Evolutionary conservation across 2,113 vertebrate genomes (phyloP), one percentile per base, ranked within the genome.

Genomic region (Hemibagrus wyckioides): DNA sequence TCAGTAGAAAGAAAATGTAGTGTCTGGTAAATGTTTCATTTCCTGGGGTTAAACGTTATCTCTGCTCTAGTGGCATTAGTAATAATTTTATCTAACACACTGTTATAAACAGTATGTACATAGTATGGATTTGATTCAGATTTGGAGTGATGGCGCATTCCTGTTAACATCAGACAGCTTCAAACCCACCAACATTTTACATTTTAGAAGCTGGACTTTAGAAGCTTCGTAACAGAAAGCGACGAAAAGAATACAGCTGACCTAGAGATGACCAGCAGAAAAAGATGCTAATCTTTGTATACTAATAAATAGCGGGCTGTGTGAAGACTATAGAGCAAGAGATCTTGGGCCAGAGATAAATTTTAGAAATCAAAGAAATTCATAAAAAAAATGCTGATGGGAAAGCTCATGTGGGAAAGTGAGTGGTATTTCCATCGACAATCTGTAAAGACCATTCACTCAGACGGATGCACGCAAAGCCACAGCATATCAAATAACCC

Each of bases 231-330:
- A 69, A 69, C 65, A 36, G 6, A 69, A 19, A 23, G 21, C 3
- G 21, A 73, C 13, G 19, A 73, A 41, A 41, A 41, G 69, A 73
- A 73, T 41, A 41, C 25, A 10, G 23, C 41, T 48, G 73, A 85
- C 71, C 54, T 61, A 39, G 28, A 76, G 39, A 76, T 85, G 28
- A 85, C 54, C 83, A 76, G 36, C 69, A 76, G 3, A 69, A 41
- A 57, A 54, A 36, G 15, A 33, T 73, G 63, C 10, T 7, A 63
- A 33, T 77, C 39, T 44, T n/a, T n/a, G n/a, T 36, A 77, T 67
- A 39, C 48, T 69, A 69, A 54, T 80, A 61, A 86, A 69, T 41
- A 33, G 21, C 61, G 81, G 77, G 33, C 56, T 71, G 23, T 86
- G 85, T 30, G 44, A 71, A 50, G 57, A 63, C 41, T 33, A 28